Percentiles rank a stretch among this genome's conserved stretches.
Evolutionary conservation across 1,140 invertebrate species (phyloP).

Genomic region (Aricia agestis): DNA sequence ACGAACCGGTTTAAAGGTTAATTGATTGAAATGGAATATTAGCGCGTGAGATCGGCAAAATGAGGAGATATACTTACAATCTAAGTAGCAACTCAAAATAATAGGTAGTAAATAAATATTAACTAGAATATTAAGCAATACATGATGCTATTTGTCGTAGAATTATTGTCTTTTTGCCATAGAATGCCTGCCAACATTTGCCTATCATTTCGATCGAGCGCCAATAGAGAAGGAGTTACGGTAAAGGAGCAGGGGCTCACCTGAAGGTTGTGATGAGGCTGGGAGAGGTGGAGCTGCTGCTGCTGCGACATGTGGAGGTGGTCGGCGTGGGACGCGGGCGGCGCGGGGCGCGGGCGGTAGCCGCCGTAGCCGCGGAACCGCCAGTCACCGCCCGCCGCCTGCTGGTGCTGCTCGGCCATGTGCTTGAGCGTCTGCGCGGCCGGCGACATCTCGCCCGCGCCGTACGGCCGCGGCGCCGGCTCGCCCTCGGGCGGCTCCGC

Average conservation of each 20-base stretch:
- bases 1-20: slow-evolving; percentile 10
- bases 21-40: slow-evolving; percentile 12
- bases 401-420: slow-evolving; percentile 97
- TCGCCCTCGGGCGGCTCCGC: slow-evolving; percentile 69
- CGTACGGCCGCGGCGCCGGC: slow-evolving; percentile 65
- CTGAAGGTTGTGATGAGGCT: slow-evolving; percentile 87
- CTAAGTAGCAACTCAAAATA: no score
- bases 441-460: slow-evolving; percentile 83
- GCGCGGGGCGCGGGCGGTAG: slow-evolving; percentile 80
- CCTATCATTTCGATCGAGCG: no score
- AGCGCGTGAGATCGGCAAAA: slow-evolving; percentile 3
- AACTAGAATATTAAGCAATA: no score
- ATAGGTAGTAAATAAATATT: no score
- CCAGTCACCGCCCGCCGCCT: slow-evolving; percentile 76
- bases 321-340: slow-evolving; percentile 78
- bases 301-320: slow-evolving; percentile 88
- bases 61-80: not conserved
- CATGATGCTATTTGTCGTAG: no score
- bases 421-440: slow-evolving; percentile 96
- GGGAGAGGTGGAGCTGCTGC: slow-evolving; percentile 89
- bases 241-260: slow-evolving; percentile 57
- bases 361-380: slow-evolving; percentile 80
- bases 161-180: no score
- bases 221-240: no score
- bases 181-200: no score